Percentiles rank a stretch among this genome's conserved stretches.
phyloP scores from a whole-genome alignment of 2,797 vertebrate species.

The Lutjanus campechanus region DNA sequence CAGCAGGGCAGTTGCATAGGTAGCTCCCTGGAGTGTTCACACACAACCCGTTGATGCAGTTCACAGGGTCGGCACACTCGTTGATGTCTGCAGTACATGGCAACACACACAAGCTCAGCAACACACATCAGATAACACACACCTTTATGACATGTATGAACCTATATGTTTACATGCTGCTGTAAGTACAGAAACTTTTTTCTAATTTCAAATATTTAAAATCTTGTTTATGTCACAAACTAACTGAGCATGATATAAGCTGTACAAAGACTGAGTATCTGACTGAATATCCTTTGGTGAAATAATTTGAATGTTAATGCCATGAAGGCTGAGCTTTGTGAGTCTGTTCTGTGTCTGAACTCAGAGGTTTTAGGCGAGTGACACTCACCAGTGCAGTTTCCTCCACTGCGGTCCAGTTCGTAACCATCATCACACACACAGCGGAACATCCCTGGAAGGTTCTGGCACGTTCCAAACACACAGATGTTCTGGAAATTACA shows the following conservation, averaged over 20 bases:
- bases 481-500: conserved; percentile 96
- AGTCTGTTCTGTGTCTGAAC: conserved; percentile 12
- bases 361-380: background rate
- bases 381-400: conserved; percentile 92
- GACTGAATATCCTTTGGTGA: background rate
- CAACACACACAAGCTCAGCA: conserved; percentile 12
- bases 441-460: conserved; percentile 95
- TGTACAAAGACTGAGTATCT: background rate
- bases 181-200: background rate
- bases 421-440: conserved; percentile 93
- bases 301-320: background rate
- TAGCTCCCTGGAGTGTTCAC: conserved; percentile 95
- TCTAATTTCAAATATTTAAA: background rate
- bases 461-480: conserved; percentile 94
- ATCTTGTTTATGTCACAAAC: conserved; percentile 5
- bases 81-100: conserved; percentile 89
- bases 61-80: conserved; percentile 93
- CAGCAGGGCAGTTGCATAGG: conserved; percentile 92
- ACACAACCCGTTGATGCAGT: conserved; percentile 95
- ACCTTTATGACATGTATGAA: background rate
- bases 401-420: conserved; percentile 92
- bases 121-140: background rate
- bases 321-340: background rate
- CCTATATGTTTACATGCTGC: background rate
- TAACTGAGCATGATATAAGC: background rate